Conservation (phyloP, 2,888 invertebrate genomes). For the Sphinx pinastri region DNA sequence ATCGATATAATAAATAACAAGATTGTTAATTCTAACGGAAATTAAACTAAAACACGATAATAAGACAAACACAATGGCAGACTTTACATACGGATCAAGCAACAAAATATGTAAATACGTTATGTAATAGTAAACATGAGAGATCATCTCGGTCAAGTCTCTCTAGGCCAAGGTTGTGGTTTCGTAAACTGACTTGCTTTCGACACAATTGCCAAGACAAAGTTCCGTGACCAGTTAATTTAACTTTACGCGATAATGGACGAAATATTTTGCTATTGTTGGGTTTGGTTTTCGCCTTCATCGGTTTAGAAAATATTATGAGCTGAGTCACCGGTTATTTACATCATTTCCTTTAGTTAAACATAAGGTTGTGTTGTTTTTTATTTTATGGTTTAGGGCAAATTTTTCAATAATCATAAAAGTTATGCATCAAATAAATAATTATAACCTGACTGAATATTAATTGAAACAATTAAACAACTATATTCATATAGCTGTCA, state of each 20-base stretch:
- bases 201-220: constrained; percentile 5
- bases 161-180: constrained; percentile 10
- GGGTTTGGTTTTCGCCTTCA: not conserved
- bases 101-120: not conserved
- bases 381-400: no score
- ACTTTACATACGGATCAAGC: not conserved
- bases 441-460: no score
- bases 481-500: no score
- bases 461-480: no score
- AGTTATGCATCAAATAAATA: no score
- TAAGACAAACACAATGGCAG: no score
- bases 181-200: constrained; percentile 9
- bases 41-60: not conserved
- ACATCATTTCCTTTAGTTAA: no score
- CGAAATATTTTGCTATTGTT: not conserved
- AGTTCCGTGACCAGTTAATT: constrained; percentile 17
- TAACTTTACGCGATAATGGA: not conserved
- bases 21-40: not conserved
- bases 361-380: no score
- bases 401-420: no score
- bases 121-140: not conserved
- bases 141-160: not conserved
- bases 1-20: no score
- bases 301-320: no score
- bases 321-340: no score